Evolutionary conservation across 2,888 invertebrate genomes (phyloP), one percentile per base, ranked within the genome.

Genomic region (Periphyllus acericola): DNA sequence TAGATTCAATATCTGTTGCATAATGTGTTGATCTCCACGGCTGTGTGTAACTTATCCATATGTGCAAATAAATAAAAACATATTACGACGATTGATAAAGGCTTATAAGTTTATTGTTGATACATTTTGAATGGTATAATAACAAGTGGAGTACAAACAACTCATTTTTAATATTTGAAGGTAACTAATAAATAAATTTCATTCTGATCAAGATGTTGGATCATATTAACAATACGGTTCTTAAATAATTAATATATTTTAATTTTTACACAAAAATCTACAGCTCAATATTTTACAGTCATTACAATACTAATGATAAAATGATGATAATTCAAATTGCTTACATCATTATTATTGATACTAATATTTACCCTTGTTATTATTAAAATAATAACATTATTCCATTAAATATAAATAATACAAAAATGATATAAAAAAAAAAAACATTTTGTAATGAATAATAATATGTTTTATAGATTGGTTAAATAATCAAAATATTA

Each of bases 211-310:
- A 71, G 14, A 68, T 11, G 14, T 81, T 46, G 40, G n/a, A n/a
- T 32, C 3, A 46, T 32, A 46, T 32, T 21, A 68, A 83, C 17
- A 74, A 74, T 55, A 55, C 55, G 8, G 36, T 74, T 55, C 72
- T 75, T 14, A 29, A 40, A 46, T 71, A 46, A 68, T n/a, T 71
- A 25, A 19, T 17, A 79, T 34, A 52, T 83, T 36, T 32, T 55
- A n/a, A 68, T 84, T 76, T 76, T 76, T 68, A 76, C 32, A 84
- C 60, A 84, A 46, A 68, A 76, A 76, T 76, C 84, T 76, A 76
- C 76, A 84, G 21, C 3, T 84, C 40, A 46, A 40, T 76, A 66
- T 76, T 66, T 84, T 84, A 84, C 76, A 84, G 32, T 66, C 34
- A 19, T 72, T 71, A 52, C 81, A 34, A 55, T 83, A 46, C 0